Percentiles rank a stretch among this genome's conserved stretches.
Evolutionary conservation across 2,888 invertebrate species (phyloP).

Genomic region (Drosophila paramelanica): DNA sequence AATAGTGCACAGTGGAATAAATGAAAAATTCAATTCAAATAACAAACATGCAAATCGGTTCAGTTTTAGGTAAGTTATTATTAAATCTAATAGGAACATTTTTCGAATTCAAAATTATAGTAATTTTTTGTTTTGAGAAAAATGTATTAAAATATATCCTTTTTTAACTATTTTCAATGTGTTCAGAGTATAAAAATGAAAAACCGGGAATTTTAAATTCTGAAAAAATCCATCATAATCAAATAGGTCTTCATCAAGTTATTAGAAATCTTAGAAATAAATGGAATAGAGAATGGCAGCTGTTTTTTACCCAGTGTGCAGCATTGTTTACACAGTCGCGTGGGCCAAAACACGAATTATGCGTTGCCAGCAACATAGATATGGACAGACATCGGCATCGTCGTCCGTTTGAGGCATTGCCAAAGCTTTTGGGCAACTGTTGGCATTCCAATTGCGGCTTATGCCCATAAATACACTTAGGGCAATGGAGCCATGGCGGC

Average conservation of each 20-base stretch:
- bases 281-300: background rate
- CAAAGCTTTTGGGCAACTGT: conserved; percentile 35
- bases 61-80: too few relatives aligned
- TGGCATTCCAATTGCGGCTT: conserved; percentile 68
- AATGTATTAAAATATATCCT: too few relatives aligned
- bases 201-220: background rate
- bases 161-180: too few relatives aligned
- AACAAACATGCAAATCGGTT: too few relatives aligned
- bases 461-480: conserved; percentile 60
- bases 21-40: too few relatives aligned
- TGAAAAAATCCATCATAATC: background rate
- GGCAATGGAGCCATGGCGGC: background rate
- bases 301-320: conserved; percentile 18
- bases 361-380: conserved; percentile 53
- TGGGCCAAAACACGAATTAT: conserved; percentile 56
- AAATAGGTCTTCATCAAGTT: background rate
- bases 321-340: conserved; percentile 15
- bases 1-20: conserved; percentile 28
- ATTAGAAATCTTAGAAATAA: background rate
- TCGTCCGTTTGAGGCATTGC: conserved; percentile 32
- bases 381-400: conserved; percentile 23
- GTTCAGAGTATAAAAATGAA: too few relatives aligned
- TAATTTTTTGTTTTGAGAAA: too few relatives aligned
- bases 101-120: too few relatives aligned
- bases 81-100: too few relatives aligned